These are phyloP conservation scores for Drosophila ezoana DNA, from an alignment of 2,888 invertebrate genomes.

Conservation along the genomic window DNA sequence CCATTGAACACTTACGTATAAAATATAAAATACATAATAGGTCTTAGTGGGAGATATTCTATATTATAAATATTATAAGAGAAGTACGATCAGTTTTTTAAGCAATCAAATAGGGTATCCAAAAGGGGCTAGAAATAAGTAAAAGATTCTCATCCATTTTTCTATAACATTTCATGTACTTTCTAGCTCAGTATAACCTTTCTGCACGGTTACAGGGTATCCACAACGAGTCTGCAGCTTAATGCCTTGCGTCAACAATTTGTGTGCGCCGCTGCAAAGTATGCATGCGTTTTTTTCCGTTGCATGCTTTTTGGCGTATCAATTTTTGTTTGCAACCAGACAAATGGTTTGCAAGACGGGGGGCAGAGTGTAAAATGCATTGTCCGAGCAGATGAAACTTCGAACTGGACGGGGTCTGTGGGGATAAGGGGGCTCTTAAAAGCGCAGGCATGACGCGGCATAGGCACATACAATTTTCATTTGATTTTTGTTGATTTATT, in stretches of 20 bases:
- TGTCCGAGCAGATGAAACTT: conserved; percentile 62
- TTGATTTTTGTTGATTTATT: conserved; percentile 70
- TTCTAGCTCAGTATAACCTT: neutral
- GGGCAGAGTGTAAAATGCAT: conserved; percentile 54
- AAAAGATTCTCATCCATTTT: neutral
- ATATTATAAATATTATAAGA: too few species aligned
- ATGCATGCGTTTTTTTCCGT: conserved; percentile 57
- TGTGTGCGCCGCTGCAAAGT: conserved; percentile 63
- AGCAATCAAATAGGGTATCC: neutral
- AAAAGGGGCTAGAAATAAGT: too few species aligned
- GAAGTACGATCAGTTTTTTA: too few species aligned
- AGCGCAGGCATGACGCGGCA: conserved; percentile 61
- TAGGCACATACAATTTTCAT: conserved; percentile 45
- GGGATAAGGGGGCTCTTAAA: conserved; percentile 30
- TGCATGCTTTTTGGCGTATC: conserved; percentile 67
- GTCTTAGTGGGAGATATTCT: too few species aligned
- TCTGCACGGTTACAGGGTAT: conserved; percentile 31
- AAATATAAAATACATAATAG: too few species aligned
- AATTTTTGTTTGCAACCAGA: conserved; percentile 63
- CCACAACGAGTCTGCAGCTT: conserved; percentile 44
- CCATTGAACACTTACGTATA: neutral
- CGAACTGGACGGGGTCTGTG: conserved; percentile 37
- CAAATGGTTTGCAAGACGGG: conserved; percentile 8
- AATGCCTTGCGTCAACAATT: conserved; percentile 82
- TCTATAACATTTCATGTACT: neutral